phyloP scores from a whole-genome alignment of 1,140 invertebrate genomes.

The Pentalonia nigronervosa region DNA sequence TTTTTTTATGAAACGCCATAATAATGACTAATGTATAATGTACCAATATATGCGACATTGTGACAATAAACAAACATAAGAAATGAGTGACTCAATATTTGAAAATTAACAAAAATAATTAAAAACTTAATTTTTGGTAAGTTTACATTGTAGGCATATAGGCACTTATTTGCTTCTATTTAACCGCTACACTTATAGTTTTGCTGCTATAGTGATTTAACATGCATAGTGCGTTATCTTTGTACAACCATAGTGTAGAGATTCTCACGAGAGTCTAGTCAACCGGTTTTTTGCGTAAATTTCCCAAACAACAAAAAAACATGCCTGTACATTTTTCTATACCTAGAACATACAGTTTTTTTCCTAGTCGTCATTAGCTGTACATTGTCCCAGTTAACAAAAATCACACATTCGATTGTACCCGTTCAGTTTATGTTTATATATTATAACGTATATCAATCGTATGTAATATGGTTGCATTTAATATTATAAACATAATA shows the following conservation, averaged over 20 bases:
- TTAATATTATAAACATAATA: neutral
- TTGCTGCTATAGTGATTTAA: slow-evolving; percentile 12
- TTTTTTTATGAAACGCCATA: neutral
- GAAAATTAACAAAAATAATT: slow-evolving; percentile 2
- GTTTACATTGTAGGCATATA: neutral
- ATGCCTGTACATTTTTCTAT: slow-evolving; percentile 8
- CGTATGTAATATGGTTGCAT: neutral
- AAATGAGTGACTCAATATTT: neutral
- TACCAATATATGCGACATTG: neutral
- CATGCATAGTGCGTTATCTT: neutral
- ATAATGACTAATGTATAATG: neutral
- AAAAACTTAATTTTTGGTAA: neutral
- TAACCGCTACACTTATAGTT: neutral
- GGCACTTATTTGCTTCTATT: neutral
- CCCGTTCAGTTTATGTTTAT: neutral
- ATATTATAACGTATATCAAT: neutral
- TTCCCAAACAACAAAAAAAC: slow-evolving; percentile 34
- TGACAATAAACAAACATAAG: neutral
- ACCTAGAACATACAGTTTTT: neutral
- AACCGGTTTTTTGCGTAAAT: slow-evolving; percentile 48
- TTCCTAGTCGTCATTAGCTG: slow-evolving; percentile 39
- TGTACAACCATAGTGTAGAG: neutral
- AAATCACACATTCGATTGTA: slow-evolving; percentile 42
- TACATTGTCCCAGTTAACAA: slow-evolving; percentile 43
- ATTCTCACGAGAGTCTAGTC: slow-evolving; percentile 41